Evolutionary conservation across 2,113 vertebrate species (phyloP).

Genomic region (Phalacrocorax carbo): DNA sequence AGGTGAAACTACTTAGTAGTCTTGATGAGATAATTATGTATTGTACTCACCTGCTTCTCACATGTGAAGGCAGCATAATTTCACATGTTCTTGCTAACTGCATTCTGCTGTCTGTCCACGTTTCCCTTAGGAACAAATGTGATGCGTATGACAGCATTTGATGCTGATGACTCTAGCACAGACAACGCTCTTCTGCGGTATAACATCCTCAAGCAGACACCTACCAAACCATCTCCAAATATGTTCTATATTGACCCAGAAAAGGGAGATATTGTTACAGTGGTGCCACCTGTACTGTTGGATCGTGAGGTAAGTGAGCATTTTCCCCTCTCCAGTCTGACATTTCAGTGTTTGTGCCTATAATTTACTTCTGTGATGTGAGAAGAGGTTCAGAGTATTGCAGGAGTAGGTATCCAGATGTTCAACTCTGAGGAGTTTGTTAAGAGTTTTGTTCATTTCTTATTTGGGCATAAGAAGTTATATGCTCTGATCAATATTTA

Average conservation of each 20-base stretch:
- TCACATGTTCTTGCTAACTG: background rate
- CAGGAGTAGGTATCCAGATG: rapidly evolving
- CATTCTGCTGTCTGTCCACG: background rate
- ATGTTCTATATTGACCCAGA: conserved; percentile 98
- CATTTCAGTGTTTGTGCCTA: rapidly evolving
- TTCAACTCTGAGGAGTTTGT: background rate
- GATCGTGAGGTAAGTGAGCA: conserved; percentile 87
- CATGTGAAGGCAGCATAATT: background rate
- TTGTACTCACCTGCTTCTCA: background rate
- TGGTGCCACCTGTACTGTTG: conserved; percentile 86
- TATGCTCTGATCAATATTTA: background rate
- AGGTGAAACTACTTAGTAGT: background rate
- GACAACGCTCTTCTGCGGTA: conserved; percentile 93
- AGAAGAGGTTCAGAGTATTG: background rate
- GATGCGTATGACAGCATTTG: conserved; percentile 92
- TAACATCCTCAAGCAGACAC: conserved; percentile 90
- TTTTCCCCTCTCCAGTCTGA: rapidly evolving
- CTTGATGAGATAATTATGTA: rapidly evolving
- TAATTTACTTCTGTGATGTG: background rate
- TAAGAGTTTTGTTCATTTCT: background rate
- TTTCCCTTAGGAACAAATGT: conserved; percentile 85
- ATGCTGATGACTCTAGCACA: conserved; percentile 88
- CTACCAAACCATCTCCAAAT: conserved; percentile 92
- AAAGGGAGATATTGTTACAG: conserved; percentile 93
- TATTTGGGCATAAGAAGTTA: rapidly evolving